These are phyloP conservation scores for Ferrisia virgata DNA, from an alignment of 2,888 invertebrate species.

Conservation along the genomic window DNA sequence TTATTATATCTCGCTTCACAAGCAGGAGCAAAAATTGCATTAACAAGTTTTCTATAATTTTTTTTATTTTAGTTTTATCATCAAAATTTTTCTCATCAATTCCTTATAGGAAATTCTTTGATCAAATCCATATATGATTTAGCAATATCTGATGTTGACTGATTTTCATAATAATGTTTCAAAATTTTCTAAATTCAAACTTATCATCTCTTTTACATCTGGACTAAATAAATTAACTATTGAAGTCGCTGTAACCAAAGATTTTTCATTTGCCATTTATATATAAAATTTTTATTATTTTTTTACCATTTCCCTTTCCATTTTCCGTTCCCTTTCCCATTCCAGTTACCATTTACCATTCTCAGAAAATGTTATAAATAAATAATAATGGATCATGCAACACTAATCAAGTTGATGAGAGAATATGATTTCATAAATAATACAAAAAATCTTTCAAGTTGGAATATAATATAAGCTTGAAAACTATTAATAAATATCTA, in stretches of 20 bases:
- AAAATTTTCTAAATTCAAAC: constrained; percentile 33
- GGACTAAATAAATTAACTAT: constrained; percentile 20
- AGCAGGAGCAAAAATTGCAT: constrained; percentile 13
- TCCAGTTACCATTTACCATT: constrained; percentile 23
- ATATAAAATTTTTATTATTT: background rate
- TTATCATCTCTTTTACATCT: constrained; percentile 34
- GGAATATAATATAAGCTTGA: constrained; percentile 27
- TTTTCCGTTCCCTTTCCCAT: background rate
- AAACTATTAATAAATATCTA: constrained; percentile 34
- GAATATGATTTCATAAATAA: constrained; percentile 31
- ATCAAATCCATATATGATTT: constrained; percentile 19
- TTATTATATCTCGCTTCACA: constrained; percentile 18
- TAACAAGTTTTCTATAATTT: constrained; percentile 1
- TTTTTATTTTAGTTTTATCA: constrained; percentile 15
- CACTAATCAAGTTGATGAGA: constrained; percentile 26
- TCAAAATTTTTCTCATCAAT: constrained; percentile 19
- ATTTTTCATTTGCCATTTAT: constrained; percentile 30
- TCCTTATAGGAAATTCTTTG: constrained; percentile 3
- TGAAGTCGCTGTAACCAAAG: constrained; percentile 26
- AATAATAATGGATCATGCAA: constrained; percentile 22
- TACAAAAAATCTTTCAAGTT: constrained; percentile 19
- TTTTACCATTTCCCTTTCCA: constrained; percentile 27
- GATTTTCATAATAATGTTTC: constrained; percentile 22
- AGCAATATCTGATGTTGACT: constrained; percentile 21
- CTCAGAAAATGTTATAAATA: constrained; percentile 10